Evolutionary conservation across 1,140 invertebrate genomes (phyloP), one percentile per base, ranked within the genome.

Genomic region (Parapsyche elsis): DNA sequence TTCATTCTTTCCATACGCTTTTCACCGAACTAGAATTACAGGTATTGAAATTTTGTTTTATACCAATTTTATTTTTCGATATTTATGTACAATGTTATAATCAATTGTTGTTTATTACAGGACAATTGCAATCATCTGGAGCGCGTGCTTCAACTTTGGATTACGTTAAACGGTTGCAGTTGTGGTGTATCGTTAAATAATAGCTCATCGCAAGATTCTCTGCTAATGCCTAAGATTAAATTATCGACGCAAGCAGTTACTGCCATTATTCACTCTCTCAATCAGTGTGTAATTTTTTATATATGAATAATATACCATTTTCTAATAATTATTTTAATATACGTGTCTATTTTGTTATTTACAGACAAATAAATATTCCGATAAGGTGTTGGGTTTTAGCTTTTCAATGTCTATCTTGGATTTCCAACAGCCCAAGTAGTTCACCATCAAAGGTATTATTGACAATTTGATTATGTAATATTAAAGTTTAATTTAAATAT

Each of bases 61-160:
- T 61, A 24, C 30, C 4, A 73, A 73, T 73, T 7, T 38, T 16
- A 26, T 49, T 76, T 78, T 67, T 24, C 61, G 5, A 76, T 19
- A 78, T 76, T 76, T 5, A 24, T 24, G 16, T 24, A 59, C 16
- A 30, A 24, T 26, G 44, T 21, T 26, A 64, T 16, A 23, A 64
- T 71, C 23, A 77, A 44, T 88, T 81, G 74, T 80, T 75, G n/a
- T 19, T 45, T 71, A 84, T 5, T 84, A n/a, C n/a, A 91, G 86
- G 86, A 89, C 84, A 89, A 90, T 67, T 90, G 89, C 84, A 92
- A 92, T 23, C 93, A 93, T 85, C 89, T 96, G 84, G 95, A 97
- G 86, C 91, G 94, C 83, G 91, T 96, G 53, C 87, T 97, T 5
- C 94, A 95, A 76, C 88, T 96, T 77, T 97, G 95, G 95, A 88